Evolutionary conservation across 2,113 vertebrate species (phyloP).

Genomic region (Muscicapa adusta): DNA sequence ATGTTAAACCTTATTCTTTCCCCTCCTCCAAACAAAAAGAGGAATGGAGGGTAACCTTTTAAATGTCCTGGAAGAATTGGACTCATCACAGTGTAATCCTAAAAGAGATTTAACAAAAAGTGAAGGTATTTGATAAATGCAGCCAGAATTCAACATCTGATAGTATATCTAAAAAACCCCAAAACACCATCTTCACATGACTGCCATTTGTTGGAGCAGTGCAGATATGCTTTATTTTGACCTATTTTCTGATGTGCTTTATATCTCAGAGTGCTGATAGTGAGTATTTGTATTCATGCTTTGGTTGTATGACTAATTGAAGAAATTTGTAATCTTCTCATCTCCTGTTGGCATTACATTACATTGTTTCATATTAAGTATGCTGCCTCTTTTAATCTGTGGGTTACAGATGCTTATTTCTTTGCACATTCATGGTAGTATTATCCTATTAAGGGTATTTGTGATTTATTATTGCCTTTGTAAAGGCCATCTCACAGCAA

Average conservation of each 20-base stretch:
- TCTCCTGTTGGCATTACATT: constrained; percentile 45
- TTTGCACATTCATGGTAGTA: constrained; percentile 11
- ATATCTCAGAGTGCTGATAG: not conserved
- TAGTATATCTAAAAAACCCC: not conserved
- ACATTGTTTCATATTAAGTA: constrained; percentile 57
- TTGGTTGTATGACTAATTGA: constrained; percentile 63
- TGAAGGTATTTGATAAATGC: not conserved
- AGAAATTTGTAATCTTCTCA: constrained; percentile 55
- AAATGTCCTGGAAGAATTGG: not conserved
- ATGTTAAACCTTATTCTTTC: not conserved
- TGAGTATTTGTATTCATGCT: constrained; percentile 45
- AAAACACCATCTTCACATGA: not conserved
- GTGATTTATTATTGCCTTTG: constrained; percentile 24
- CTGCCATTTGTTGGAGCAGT: not conserved
- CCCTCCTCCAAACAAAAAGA: not conserved
- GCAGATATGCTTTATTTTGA: constrained; percentile 11
- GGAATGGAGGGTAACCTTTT: not conserved
- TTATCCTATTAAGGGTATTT: constrained; percentile 57
- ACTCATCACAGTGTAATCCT: not conserved
- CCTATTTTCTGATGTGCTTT: constrained; percentile 37
- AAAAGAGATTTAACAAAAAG: not conserved
- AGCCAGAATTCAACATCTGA: not conserved
- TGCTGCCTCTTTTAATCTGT: constrained; percentile 49
- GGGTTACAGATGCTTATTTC: constrained; percentile 48
- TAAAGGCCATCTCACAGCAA: not conserved